Evolutionary conservation across 92 coral and sea anemone genomes (phyloP), one percentile per base, ranked within the genome.

Genomic region (Nematostella vectensis): DNA sequence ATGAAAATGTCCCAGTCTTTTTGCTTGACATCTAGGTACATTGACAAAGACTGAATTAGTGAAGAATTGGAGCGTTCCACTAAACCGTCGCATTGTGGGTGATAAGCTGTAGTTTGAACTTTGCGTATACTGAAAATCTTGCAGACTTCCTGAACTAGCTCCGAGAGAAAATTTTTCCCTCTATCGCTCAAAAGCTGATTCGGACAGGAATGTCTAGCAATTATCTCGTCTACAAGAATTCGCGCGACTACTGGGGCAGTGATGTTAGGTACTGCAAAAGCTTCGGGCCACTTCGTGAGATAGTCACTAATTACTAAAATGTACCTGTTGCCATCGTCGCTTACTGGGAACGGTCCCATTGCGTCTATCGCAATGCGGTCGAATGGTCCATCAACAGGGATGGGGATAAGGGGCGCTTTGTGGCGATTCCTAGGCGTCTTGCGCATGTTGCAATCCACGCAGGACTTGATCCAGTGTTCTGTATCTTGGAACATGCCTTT

Each of bases 251-350:
- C 74, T 0, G 67, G 17, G 1, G 88, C 80, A 0, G 66, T 71
- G 0, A 61, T 67, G 29, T 37, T 67, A 25, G 63, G 57, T 10
- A 84, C 72, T 4, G 88, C 48, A 20, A 83, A 83, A 15, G 59
- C 77, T 48, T 83, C 94, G 2, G 73, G 71, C 94, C 94, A 83
- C 13, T 57, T 57, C 0, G 87, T 65, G 1, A 74, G 57, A 23
- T 71, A 71, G 43, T 85, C 88, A 1, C 70, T 47, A 43, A 85
- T 75, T 15, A 62, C 71, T 1, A 65, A 55, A 3, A 84, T 72
- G 29, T 79, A 79, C 20, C 65, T 49, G 27, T 74, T 74, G 0
- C 94, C 94, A 11, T 66, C 37, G 18, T 44, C 40, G 19, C 83
- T 69, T 20, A 53, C 72, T 1, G 71, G 68, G 13, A 69, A 70